Percentiles rank a stretch among this genome's conserved stretches.
Conservation (phyloP, 1,140 invertebrate species). For the silkworm (Bombyx mori) region ASM3026992v2 NC_085126.1:3437001-3437500, state of each 20-base stretch:
- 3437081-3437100: conserved; percentile 32
- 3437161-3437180: conserved; percentile 48
- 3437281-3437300: conserved; percentile 52
- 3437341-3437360: conserved; percentile 23
- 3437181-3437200: conserved; percentile 68
- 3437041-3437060: neutral
- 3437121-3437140: conserved; percentile 50
- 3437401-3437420: too few species aligned
- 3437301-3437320: conserved; percentile 61
- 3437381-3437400: too few species aligned
- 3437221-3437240: conserved; percentile 66
- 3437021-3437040: too few species aligned
- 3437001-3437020: too few species aligned
- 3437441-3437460: too few species aligned
- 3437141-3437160: conserved; percentile 68
- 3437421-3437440: too few species aligned
- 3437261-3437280: conserved; percentile 58
- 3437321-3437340: conserved; percentile 68
- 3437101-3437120: conserved; percentile 50
- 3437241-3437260: conserved; percentile 63
- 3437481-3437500: too few species aligned
- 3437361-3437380: too few species aligned
- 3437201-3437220: conserved; percentile 69
- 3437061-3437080: conserved; percentile 2
- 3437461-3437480: too few species aligned